phyloP scores from a whole-genome alignment of 2,113 vertebrate species.

The Crotalus horridus region DNA sequence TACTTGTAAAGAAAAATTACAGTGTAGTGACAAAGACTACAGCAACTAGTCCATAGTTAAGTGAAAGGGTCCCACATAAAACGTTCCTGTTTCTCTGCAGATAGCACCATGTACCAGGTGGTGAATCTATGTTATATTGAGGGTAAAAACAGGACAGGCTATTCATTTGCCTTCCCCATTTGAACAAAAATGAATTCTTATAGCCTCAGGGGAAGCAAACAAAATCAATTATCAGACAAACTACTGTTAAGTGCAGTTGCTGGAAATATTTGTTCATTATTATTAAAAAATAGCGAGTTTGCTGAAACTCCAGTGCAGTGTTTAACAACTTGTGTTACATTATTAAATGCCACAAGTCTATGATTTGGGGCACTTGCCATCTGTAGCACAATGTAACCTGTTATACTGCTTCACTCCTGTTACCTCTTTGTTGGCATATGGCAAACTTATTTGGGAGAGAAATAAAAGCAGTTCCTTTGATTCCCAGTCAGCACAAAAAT shows the following conservation, averaged over 20 bases:
- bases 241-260: background rate
- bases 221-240: conserved; percentile 26
- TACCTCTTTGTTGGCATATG: background rate
- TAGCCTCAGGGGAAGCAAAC: background rate
- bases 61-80: conserved; percentile 15
- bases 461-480: background rate
- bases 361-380: conserved; percentile 7
- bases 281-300: conserved; percentile 11
- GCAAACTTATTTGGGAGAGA: background rate
- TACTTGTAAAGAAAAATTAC: background rate
- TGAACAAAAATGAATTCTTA: background rate
- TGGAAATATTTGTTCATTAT: conserved; percentile 25
- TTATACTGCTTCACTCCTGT: background rate
- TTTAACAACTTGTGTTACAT: conserved; percentile 27
- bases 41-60: conserved; percentile 47
- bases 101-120: background rate
- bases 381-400: background rate
- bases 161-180: conserved; percentile 17
- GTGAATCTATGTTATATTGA: background rate
- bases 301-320: background rate
- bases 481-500: conserved; percentile 15
- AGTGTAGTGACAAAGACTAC: background rate
- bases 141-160: background rate
- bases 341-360: background rate
- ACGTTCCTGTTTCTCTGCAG: fast-evolving